A percentile compares a stretch with the other conserved stretches of the same genome.
phyloP scores from a whole-genome alignment of 2,113 vertebrate genomes.

The Australoheros scitulus region DNA sequence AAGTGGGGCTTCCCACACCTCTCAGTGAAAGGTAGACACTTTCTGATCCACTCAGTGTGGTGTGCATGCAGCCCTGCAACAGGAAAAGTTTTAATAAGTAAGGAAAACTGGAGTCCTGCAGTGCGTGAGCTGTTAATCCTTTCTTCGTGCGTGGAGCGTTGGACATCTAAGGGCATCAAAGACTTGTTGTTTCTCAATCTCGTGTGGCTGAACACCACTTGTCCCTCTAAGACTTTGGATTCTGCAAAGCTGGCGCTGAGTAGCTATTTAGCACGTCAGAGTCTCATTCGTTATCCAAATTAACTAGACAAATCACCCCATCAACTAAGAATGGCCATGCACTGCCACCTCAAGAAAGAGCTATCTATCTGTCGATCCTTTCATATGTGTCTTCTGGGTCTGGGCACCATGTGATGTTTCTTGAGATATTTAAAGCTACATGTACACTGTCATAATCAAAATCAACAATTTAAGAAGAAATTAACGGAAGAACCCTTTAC shows the following conservation, averaged over 20 bases:
- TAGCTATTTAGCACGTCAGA: too few species aligned
- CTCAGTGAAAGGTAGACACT: neutral
- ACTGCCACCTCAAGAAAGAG: too few species aligned
- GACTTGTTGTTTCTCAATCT: too few species aligned
- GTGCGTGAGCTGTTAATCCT: too few species aligned
- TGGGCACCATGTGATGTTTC: neutral
- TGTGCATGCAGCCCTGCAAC: neutral
- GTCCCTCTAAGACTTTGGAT: too few species aligned
- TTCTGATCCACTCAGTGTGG: neutral
- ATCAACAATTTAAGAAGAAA: accelerated
- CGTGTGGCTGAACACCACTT: too few species aligned
- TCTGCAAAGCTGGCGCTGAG: too few species aligned
- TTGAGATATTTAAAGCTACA: neutral
- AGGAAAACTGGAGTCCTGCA: neutral
- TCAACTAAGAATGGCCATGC: neutral
- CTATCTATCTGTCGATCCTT: neutral
- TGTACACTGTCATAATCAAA: too few species aligned
- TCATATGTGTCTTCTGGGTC: neutral
- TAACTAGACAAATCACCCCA: neutral
- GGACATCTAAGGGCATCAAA: too few species aligned
- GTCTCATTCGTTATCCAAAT: neutral
- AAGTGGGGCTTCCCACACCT: neutral
- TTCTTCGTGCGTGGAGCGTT: too few species aligned
- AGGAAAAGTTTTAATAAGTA: neutral
- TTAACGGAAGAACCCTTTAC: neutral